Evolutionary conservation across 2,113 vertebrate species (phyloP), one percentile per base, ranked within the genome.

Genomic region (Archocentrus centrarchus): DNA sequence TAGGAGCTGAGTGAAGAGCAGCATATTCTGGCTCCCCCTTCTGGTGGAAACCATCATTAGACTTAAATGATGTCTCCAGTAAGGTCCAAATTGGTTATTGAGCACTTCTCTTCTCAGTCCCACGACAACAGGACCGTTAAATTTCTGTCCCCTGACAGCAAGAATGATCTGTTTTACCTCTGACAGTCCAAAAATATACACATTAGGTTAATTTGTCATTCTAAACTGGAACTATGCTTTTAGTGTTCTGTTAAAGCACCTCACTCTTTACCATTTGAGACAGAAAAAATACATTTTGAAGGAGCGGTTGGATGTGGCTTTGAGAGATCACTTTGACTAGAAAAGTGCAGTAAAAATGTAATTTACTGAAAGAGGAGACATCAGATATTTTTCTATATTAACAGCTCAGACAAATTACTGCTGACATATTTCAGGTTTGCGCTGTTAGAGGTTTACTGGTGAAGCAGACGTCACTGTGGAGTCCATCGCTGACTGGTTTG

Each of bases 21-120:
- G 37, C 15, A 50, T n/a, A 41, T 75, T 80, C 55, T 92, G 87
- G 59, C 83, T 55, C 94, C 92, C 68, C 64, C 93, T 14, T 77
- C 68, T 91, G 94, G 89, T 80, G 5, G 11, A 79, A 89, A 82
- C 63, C 7, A 80, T 9, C 22, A 59, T 37, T 68, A n/a, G 68
- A 80, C 13, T 32, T 22, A 37, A 62, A 70, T 41, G 1, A 76
- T 32, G 20, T 20, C 61, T 55, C 41, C 47, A 47, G 6, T 17
- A 53, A 73, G 7, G 14, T 53, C 27, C 66, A 73, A n/a, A 53
- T 73, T 32, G 30, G 20, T 57, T 8, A 57, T n/a, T 57, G 3
- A 57, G 53, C 53, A n/a, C 18, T 57, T 57, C 18, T 20, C 18
- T n/a, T 57, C 9, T n/a, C 53, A n/a, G 53, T 55, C 7, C 18